Evolutionary conservation across 2,113 vertebrate species (phyloP).

Genomic region (Acanthisitta chloris): DNA sequence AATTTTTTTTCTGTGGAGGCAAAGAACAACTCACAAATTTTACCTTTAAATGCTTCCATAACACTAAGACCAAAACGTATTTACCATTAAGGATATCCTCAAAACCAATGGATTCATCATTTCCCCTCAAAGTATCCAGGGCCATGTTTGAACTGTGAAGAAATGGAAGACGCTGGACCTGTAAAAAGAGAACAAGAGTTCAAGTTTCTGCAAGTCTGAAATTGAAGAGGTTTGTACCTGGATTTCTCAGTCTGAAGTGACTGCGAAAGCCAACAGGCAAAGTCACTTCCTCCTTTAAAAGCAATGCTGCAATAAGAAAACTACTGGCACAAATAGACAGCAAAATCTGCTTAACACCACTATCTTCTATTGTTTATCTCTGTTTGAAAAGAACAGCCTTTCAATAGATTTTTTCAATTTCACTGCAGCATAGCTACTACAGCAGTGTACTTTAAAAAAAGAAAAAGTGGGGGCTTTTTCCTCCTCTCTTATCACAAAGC

Average conservation of each 20-base stretch:
- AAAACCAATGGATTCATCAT: conserved; percentile 87
- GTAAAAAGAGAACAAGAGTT: neutral
- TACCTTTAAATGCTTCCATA: neutral
- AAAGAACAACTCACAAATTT: neutral
- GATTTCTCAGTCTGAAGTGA: neutral
- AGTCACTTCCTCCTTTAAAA: neutral
- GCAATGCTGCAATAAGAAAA: neutral
- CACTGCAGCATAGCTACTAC: too few species aligned
- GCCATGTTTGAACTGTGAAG: conserved; percentile 90
- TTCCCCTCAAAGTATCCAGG: conserved; percentile 88
- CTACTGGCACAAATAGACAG: neutral
- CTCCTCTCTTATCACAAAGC: neutral
- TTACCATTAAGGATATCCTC: conserved; percentile 95
- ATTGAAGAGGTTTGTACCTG: neutral
- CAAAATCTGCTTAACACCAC: neutral
- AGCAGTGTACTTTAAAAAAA: neutral
- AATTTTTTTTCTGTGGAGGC: neutral
- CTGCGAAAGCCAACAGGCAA: neutral
- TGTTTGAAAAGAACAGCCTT: neutral
- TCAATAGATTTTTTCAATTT: neutral
- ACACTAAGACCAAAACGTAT: neutral
- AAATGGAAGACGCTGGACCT: conserved; percentile 95
- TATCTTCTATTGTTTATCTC: neutral
- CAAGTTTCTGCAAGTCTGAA: neutral
- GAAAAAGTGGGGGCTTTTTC: rapidly evolving